phyloP scores from a whole-genome alignment of 2,113 vertebrate species.

The Rostratula benghalensis region DNA sequence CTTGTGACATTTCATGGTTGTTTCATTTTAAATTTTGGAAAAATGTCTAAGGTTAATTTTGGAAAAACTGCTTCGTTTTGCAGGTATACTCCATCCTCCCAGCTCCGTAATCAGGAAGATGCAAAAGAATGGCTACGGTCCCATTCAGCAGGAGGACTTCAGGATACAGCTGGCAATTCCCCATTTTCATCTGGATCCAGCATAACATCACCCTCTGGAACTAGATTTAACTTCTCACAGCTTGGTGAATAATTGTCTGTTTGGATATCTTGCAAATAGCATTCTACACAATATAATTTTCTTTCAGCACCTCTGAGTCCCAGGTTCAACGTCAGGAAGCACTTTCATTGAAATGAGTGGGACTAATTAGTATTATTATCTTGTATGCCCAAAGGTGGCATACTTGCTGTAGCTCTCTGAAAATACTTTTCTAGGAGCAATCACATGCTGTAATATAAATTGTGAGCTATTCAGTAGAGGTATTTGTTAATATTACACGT shows the following conservation, averaged over 20 bases:
- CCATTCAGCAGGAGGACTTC: slow-evolving; percentile 91
- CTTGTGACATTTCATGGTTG: background rate
- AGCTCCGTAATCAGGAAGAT: slow-evolving; percentile 91
- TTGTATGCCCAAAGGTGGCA: background rate
- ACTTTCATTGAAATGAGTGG: background rate
- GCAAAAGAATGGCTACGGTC: slow-evolving; percentile 95
- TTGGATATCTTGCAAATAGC: background rate
- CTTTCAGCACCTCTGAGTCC: background rate
- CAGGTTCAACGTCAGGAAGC: background rate
- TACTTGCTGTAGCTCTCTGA: background rate
- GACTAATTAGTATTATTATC: slow-evolving; percentile 8
- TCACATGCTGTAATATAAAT: background rate
- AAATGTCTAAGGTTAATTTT: background rate
- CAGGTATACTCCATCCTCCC: slow-evolving; percentile 90
- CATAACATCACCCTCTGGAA: slow-evolving; percentile 92
- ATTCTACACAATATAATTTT: background rate
- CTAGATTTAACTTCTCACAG: slow-evolving; percentile 94
- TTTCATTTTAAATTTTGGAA: background rate
- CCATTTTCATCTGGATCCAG: slow-evolving; percentile 96
- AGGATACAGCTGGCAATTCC: slow-evolving; percentile 89
- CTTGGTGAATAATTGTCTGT: slow-evolving; percentile 80
- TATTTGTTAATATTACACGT: background rate
- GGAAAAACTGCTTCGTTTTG: background rate
- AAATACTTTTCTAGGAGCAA: background rate
- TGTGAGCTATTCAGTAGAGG: background rate